Conservation (phyloP, 2,888 invertebrate species). For the Eumerus sabulonum region DNA sequence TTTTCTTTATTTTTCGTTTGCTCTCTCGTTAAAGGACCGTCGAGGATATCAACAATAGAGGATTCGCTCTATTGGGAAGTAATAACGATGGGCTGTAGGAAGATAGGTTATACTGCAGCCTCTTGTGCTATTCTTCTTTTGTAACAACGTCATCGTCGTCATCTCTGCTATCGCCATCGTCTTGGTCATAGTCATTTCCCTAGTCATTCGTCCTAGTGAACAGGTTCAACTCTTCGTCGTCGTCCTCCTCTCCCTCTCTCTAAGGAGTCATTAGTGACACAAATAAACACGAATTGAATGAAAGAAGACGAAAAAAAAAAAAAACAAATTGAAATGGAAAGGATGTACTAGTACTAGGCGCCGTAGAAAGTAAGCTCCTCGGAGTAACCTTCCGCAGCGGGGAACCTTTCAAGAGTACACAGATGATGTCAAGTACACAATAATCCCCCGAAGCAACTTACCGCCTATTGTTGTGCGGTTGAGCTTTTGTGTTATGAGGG, state of each 20-base stretch:
- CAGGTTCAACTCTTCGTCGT: slow-evolving; percentile 40
- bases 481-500: slow-evolving; percentile 52
- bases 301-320: slow-evolving; percentile 22
- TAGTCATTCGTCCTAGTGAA: background rate
- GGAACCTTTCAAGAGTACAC: slow-evolving; percentile 50
- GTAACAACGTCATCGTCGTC: slow-evolving; percentile 20
- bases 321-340: slow-evolving; percentile 12
- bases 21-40: background rate
- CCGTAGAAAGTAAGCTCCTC: slow-evolving; percentile 9
- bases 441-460: slow-evolving; percentile 58
- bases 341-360: slow-evolving; percentile 1
- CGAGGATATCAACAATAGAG: too few species aligned
- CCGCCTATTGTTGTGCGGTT: slow-evolving; percentile 66
- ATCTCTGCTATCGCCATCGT: background rate
- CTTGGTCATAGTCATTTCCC: too few species aligned
- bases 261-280: slow-evolving; percentile 58
- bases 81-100: too few species aligned
- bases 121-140: slow-evolving; percentile 49
- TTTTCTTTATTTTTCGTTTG: slow-evolving; percentile 12
- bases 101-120: slow-evolving; percentile 38
- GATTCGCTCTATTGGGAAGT: too few species aligned
- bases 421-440: slow-evolving; percentile 67
- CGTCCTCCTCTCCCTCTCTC: too few species aligned
- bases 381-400: slow-evolving; percentile 24
- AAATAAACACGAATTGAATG: slow-evolving; percentile 21